Evolutionary conservation across 2,888 invertebrate genomes (phyloP), one percentile per base, ranked within the genome.

Genomic region (Lucinisca nassula): DNA sequence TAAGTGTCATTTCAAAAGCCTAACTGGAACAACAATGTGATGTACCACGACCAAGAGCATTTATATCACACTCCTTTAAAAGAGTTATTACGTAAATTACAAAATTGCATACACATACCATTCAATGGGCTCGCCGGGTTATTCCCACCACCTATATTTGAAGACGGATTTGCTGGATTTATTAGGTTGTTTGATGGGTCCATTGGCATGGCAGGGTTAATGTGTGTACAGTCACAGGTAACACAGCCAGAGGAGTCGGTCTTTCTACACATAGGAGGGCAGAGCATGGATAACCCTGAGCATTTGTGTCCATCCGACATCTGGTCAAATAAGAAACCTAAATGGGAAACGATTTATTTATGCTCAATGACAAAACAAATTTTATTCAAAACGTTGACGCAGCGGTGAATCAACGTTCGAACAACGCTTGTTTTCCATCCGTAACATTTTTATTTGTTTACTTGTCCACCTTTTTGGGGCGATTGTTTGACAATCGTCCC

Each of bases 211-310:
- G 80, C 73, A 27, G 80, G 80, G 40, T 81, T 73, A 37, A 81
- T 40, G 35, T 79, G 55, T 10, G 40, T 58, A 77, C 84, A 89
- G 32, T 86, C 79, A 75, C 89, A 89, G 21, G 72, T 76, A 24
- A 55, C 55, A 78, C 89, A 89, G 27, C 88, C 88, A 27, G 35
- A 27, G n/a, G 81, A 27, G 21, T 82, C 82, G 14, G 21, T n/a
- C 24, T 73, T 32, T 10, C 67, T 38, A 67, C 85, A 89, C 81
- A 84, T 79, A 8, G 84, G 86, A 0, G 86, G 89, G 73, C 89
- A 89, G 14, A 86, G 35, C 55, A 89, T 61, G 24, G 49, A 67
- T 2, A 84, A n/a, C 0, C 74, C 74, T 30, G 24, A 21, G 49
- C 89, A 89, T 37, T 58, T 55, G 6, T 51, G 35, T 27, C 72